Percentiles rank a stretch among this genome's conserved stretches.
Evolutionary conservation across 2,888 invertebrate species (phyloP).

Genomic region (Caenorhabditis angaria): DNA sequence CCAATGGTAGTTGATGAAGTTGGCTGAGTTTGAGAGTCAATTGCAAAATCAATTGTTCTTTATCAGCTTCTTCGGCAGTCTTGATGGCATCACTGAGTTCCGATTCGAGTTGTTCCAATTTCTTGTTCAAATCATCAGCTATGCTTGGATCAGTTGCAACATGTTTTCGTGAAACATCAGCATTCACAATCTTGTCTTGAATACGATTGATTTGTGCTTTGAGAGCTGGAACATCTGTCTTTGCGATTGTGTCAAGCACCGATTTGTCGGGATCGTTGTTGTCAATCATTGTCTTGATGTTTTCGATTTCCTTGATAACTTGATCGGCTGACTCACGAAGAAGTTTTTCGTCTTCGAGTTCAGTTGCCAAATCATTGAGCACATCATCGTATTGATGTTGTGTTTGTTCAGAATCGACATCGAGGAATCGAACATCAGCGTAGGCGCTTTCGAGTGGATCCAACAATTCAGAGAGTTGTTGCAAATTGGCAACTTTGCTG

Average conservation of each 20-base stretch:
- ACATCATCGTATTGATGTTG: slow-evolving; percentile 51
- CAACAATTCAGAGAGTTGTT: slow-evolving; percentile 53
- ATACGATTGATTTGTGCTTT: slow-evolving; percentile 46
- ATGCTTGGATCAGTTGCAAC: slow-evolving; percentile 35
- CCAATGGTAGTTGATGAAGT: slow-evolving; percentile 35
- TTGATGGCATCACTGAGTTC: slow-evolving; percentile 44
- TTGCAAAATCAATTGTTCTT: slow-evolving; percentile 39
- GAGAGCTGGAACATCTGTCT: slow-evolving; percentile 43
- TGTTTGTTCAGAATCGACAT: slow-evolving; percentile 58
- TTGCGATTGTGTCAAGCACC: slow-evolving; percentile 27
- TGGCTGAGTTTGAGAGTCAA: slow-evolving; percentile 37
- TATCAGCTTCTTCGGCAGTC: slow-evolving; percentile 43
- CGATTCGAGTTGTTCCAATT: slow-evolving; percentile 26
- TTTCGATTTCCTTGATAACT: slow-evolving; percentile 47
- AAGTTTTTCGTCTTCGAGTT: slow-evolving; percentile 50
- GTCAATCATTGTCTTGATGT: slow-evolving; percentile 32
- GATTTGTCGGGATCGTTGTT: slow-evolving; percentile 29
- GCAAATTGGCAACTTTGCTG: slow-evolving; percentile 38
- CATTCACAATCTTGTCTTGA: slow-evolving; percentile 41
- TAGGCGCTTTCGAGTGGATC: slow-evolving; percentile 57
- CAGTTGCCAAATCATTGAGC: slow-evolving; percentile 38
- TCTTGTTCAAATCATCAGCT: slow-evolving; percentile 30
- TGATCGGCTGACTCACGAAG: slow-evolving; percentile 49
- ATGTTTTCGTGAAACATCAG: slow-evolving; percentile 39
- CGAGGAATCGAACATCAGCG: slow-evolving; percentile 59